A percentile compares a stretch with the other conserved stretches of the same genome.
These are phyloP conservation scores for Argyrosomus regius DNA, from an alignment of 2,797 vertebrate species.

Conservation along the genomic window DNA sequence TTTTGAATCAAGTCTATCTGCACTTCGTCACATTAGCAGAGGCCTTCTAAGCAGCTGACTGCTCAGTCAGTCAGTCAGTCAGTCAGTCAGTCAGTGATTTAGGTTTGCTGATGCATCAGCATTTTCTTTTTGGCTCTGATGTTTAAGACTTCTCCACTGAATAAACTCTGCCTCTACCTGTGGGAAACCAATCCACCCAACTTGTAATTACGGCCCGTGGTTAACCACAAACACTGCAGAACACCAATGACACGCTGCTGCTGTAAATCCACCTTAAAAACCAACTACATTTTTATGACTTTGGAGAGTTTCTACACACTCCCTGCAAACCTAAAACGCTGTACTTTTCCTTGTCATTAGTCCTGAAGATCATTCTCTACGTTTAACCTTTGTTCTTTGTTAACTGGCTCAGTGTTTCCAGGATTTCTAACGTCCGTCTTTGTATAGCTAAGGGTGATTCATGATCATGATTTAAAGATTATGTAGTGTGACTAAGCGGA, in stretches of 20 bases:
- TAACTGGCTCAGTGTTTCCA: neutral
- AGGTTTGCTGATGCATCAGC: slow-evolving; percentile 43
- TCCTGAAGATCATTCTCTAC: neutral
- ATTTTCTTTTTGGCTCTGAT: slow-evolving; percentile 25
- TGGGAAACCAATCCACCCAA: slow-evolving; percentile 45
- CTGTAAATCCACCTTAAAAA: slow-evolving; percentile 43
- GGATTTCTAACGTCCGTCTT: neutral
- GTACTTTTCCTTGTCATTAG: neutral
- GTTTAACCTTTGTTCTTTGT: neutral
- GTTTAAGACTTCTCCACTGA: slow-evolving; percentile 29
- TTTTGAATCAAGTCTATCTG: neutral
- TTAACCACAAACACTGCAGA: slow-evolving; percentile 59
- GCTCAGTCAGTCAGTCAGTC: neutral
- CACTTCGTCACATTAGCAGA: neutral
- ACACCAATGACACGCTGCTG: slow-evolving; percentile 18
- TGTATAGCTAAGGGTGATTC: neutral
- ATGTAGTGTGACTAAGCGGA: neutral
- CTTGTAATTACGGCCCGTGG: slow-evolving; percentile 50
- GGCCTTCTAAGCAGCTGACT: slow-evolving; percentile 7
- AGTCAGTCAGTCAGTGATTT: slow-evolving; percentile 12
- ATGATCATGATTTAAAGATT: slow-evolving; percentile 4
- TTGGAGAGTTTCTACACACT: neutral
- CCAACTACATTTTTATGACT: slow-evolving; percentile 23
- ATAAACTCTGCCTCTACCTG: slow-evolving; percentile 48
- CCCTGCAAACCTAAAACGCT: slow-evolving; percentile 4